Evolutionary conservation across 2,797 vertebrate genomes (phyloP).

Genomic region (Sebastes kiyomatsui): DNA sequence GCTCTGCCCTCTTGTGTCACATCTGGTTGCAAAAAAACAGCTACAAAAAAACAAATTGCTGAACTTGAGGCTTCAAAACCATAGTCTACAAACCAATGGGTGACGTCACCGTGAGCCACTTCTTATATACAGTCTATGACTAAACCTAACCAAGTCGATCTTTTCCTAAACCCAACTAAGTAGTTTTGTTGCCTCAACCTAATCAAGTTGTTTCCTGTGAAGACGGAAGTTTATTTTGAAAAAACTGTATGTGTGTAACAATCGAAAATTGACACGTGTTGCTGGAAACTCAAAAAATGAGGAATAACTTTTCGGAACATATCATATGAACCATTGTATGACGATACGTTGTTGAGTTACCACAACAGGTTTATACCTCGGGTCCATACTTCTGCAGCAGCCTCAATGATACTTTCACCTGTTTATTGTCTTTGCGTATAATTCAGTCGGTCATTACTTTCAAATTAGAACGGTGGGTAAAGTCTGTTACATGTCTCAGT

Average conservation of each 20-base stretch:
- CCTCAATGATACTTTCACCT: background rate
- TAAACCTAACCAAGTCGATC: background rate
- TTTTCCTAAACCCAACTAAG: no score
- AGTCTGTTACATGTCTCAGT: slow-evolving; percentile 3
- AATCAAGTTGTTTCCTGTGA: background rate
- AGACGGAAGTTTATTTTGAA: background rate
- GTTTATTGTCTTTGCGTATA: background rate
- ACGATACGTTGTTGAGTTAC: no score
- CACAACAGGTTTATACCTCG: slow-evolving; percentile 4
- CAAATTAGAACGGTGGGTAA: slow-evolving; percentile 17
- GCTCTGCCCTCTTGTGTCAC: rapidly evolving
- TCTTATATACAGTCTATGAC: no score
- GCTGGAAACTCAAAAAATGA: background rate
- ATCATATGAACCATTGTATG: background rate
- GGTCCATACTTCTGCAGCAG: background rate
- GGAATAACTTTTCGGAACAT: background rate
- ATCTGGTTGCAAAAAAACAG: no score
- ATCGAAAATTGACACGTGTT: no score
- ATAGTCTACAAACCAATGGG: no score
- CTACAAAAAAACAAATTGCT: no score
- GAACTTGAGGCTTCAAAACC: no score
- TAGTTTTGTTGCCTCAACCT: background rate
- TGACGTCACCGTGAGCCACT: rapidly evolving
- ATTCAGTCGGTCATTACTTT: slow-evolving; percentile 34
- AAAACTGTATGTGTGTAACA: background rate